phyloP scores from a whole-genome alignment of 2,888 invertebrate species.

The Mechanitis messenoides region DNA sequence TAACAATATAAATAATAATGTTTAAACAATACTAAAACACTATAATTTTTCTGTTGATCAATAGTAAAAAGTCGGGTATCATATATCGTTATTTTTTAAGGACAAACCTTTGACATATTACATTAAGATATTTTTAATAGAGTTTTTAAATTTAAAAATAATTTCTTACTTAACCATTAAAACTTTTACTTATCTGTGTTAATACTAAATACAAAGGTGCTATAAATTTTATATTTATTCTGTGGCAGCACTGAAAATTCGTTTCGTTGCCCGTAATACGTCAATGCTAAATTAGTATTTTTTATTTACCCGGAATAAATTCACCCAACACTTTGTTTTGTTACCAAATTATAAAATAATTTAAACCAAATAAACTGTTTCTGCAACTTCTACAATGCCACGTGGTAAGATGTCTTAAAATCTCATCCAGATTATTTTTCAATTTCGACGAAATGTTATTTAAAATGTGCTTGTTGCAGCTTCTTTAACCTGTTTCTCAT shows the following conservation, averaged over 20 bases:
- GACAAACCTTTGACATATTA: too few species aligned
- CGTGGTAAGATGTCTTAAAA: constrained; percentile 54
- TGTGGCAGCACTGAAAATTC: constrained; percentile 21
- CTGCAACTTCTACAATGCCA: constrained; percentile 52
- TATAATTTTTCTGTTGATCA: too few species aligned
- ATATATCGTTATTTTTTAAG: too few species aligned
- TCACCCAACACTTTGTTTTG: constrained; percentile 8
- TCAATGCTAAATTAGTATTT: constrained; percentile 68
- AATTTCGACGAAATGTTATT: constrained; percentile 69
- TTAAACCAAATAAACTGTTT: constrained; percentile 16
- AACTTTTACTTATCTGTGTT: too few species aligned
- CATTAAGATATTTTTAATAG: too few species aligned
- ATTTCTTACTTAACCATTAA: too few species aligned
- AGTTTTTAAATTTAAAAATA: too few species aligned
- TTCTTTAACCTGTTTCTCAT: constrained; percentile 24
- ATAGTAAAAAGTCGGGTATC: too few species aligned
- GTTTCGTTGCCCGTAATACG: constrained; percentile 40
- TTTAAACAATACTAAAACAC: too few species aligned
- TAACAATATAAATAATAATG: too few species aligned
- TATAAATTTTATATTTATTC: constrained; percentile 19
- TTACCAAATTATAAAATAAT: constrained; percentile 9
- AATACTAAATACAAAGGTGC: not conserved
- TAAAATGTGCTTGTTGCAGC: constrained; percentile 53
- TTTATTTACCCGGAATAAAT: constrained; percentile 41
- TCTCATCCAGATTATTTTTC: constrained; percentile 37